These are phyloP conservation scores for Callospermophilus lateralis DNA, from an alignment of 2,113 vertebrate species.

Conservation along the genomic window DNA sequence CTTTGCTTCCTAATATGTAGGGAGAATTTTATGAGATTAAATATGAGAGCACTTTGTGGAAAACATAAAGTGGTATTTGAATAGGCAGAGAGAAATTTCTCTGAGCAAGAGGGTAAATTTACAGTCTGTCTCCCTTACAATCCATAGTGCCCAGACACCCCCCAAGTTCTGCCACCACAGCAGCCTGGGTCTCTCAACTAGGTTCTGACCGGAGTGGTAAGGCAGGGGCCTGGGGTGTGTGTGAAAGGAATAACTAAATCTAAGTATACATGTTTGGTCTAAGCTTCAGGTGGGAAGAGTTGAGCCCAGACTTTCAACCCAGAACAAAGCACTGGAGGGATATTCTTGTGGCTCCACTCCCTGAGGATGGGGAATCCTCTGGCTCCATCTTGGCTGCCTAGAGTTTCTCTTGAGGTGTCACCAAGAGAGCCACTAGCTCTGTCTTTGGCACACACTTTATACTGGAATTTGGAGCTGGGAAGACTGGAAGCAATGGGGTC, in stretches of 20 bases:
- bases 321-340: background rate
- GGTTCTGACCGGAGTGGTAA: background rate
- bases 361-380: background rate
- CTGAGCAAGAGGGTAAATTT: slow-evolving; percentile 33
- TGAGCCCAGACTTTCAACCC: slow-evolving; percentile 24
- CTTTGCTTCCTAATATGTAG: background rate
- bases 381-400: slow-evolving; percentile 17
- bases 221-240: background rate
- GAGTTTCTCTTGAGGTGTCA: slow-evolving; percentile 10
- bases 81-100: slow-evolving; percentile 32
- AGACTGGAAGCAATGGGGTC: slow-evolving; percentile 1
- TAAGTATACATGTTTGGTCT: background rate
- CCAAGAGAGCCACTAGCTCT: slow-evolving; percentile 44
- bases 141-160: background rate
- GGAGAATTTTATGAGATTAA: slow-evolving; percentile 46
- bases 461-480: slow-evolving; percentile 33
- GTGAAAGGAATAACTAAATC: background rate
- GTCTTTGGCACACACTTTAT: background rate
- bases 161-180: slow-evolving; percentile 18
- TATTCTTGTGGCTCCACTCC: background rate
- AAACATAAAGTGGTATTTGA: background rate
- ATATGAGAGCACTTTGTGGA: slow-evolving; percentile 10
- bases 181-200: background rate
- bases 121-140: slow-evolving; percentile 22
- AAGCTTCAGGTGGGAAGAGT: background rate